Conservation (phyloP, 2,797 vertebrate genomes). For the Mycteria americana region DNA sequence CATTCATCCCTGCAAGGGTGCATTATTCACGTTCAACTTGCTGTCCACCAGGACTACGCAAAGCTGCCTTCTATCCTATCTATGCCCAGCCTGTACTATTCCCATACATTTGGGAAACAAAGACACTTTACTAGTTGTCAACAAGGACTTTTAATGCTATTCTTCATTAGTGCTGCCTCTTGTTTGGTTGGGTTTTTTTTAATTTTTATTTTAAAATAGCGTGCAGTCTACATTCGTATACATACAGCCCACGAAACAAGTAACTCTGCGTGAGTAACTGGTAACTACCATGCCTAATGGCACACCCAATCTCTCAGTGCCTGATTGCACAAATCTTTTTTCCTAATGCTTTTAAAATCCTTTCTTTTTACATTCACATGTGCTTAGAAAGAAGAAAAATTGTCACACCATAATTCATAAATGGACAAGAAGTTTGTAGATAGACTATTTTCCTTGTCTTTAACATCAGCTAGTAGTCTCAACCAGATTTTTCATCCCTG, state of each 20-base stretch:
- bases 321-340: neutral
- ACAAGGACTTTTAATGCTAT: neutral
- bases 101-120: neutral
- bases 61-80: neutral
- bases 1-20: neutral
- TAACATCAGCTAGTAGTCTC: neutral
- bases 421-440: neutral
- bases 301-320: neutral
- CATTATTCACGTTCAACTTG: neutral
- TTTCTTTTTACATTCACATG: neutral
- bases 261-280: neutral
- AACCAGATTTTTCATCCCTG: neutral
- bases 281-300: neutral
- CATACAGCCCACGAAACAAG: neutral
- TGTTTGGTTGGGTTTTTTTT: neutral
- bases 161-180: neutral
- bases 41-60: neutral
- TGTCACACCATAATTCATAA: rapidly evolving
- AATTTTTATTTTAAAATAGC: neutral
- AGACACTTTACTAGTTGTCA: neutral
- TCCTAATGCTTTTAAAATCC: neutral
- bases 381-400: neutral
- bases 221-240: neutral
- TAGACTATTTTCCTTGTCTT: neutral
- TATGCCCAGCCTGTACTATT: neutral